A percentile compares a stretch with the other conserved stretches of the same genome.
phyloP scores from a whole-genome alignment of 1,140 invertebrate species.

The Zaprionus kolodkinae region DNA sequence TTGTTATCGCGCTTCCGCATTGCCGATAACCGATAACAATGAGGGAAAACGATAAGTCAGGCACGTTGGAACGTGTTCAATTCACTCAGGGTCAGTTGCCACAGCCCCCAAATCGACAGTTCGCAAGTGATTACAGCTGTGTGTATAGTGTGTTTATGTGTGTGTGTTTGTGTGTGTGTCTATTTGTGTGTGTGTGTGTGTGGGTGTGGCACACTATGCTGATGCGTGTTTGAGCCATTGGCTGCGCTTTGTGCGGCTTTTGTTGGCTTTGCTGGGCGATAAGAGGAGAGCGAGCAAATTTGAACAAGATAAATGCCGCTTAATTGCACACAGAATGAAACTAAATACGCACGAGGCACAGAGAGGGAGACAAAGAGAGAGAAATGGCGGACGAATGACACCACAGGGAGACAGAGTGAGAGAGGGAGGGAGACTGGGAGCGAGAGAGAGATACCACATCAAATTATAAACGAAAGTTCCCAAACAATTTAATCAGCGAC shows the following conservation, averaged over 20 bases:
- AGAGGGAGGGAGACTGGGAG: neutral
- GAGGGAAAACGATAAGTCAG: too few relatives aligned
- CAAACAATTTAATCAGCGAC: constrained; percentile 74
- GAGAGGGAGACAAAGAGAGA: constrained; percentile 36
- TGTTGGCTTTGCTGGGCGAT: constrained; percentile 53
- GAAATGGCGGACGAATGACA: constrained; percentile 31
- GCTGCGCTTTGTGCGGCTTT: constrained; percentile 44
- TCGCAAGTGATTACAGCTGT: neutral
- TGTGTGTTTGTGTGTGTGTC: neutral
- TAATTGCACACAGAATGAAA: constrained; percentile 60
- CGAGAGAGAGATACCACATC: constrained; percentile 48
- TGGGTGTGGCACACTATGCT: too few relatives aligned
- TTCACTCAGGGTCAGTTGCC: neutral
- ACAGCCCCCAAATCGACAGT: neutral
- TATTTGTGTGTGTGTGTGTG: neutral
- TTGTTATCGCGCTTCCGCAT: constrained; percentile 1
- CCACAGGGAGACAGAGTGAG: constrained; percentile 11
- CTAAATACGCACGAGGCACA: constrained; percentile 32
- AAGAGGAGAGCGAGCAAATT: constrained; percentile 59
- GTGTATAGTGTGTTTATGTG: neutral
- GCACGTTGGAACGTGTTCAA: constrained; percentile 17
- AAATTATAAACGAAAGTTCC: constrained; percentile 77
- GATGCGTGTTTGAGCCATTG: constrained; percentile 3
- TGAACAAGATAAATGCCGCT: constrained; percentile 74
- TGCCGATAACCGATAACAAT: neutral